Evolutionary conservation across 2,888 invertebrate genomes (phyloP).

Genomic region (Branchipolynoe longqiensis): DNA sequence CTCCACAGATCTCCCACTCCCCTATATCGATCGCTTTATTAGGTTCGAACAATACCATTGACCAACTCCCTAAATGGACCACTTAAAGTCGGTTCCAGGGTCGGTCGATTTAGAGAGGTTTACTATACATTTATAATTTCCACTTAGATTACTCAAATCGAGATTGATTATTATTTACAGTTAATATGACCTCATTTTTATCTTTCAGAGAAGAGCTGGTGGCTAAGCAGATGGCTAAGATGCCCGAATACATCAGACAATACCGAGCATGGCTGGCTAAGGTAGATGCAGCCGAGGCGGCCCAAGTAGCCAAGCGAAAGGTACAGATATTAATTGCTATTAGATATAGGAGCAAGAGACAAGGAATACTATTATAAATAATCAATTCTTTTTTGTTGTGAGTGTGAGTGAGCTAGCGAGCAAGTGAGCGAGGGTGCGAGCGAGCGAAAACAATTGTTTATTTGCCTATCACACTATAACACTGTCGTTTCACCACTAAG

Average conservation of each 20-base stretch:
- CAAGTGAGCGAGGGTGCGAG: background rate
- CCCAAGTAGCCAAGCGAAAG: conserved; percentile 59
- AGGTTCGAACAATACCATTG: background rate
- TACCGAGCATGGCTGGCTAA: conserved; percentile 61
- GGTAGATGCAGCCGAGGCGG: conserved; percentile 60
- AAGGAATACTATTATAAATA: too few species aligned
- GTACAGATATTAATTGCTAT: background rate
- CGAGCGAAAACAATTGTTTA: too few species aligned
- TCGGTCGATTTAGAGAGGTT: too few species aligned
- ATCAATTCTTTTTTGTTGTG: too few species aligned
- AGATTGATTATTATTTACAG: background rate
- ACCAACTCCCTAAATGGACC: background rate
- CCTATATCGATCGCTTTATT: too few species aligned
- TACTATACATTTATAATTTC: background rate
- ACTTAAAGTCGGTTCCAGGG: too few species aligned
- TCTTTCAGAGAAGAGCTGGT: conserved; percentile 64
- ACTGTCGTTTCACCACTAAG: too few species aligned
- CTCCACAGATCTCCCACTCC: too few species aligned
- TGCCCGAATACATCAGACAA: conserved; percentile 67
- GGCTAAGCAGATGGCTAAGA: conserved; percentile 66
- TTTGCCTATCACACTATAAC: too few species aligned
- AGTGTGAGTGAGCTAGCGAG: background rate
- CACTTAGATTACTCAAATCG: background rate
- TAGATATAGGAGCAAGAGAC: conserved; percentile 1
- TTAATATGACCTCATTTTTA: background rate